Percentiles rank a stretch among this genome's conserved stretches.
Evolutionary conservation across 1,140 invertebrate species (phyloP).

Genomic region (Drosophila malerkotliana): DNA sequence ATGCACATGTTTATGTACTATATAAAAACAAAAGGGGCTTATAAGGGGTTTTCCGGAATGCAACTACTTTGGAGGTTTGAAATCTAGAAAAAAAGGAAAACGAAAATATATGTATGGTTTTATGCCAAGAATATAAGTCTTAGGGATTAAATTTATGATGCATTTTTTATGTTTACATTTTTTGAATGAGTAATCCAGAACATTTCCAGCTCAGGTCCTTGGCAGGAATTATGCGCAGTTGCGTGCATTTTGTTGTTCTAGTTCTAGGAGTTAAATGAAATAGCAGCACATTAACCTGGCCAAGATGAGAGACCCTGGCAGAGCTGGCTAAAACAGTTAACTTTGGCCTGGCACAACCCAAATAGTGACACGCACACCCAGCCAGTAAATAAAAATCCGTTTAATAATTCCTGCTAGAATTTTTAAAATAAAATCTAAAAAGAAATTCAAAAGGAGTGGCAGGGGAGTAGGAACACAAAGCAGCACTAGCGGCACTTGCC

Average conservation of each 20-base stretch:
- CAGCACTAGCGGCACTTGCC: constrained; percentile 27
- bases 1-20: constrained; percentile 18
- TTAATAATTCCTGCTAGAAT: constrained; percentile 47
- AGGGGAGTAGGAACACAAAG: constrained; percentile 8
- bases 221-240: constrained; percentile 38
- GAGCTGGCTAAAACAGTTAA: constrained; percentile 8
- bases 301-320: constrained; percentile 1
- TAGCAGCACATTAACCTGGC: constrained; percentile 49
- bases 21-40: not conserved
- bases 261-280: constrained; percentile 33
- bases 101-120: no score
- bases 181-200: not conserved
- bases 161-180: not conserved
- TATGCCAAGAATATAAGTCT: no score
- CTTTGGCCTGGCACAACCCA: constrained; percentile 15
- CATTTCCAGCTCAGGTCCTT: constrained; percentile 4
- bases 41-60: not conserved
- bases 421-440: constrained; percentile 21
- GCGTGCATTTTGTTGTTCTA: constrained; percentile 51
- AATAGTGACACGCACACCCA: constrained; percentile 50
- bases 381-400: constrained; percentile 50
- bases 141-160: not conserved
- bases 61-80: not conserved
- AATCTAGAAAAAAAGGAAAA: not conserved
- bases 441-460: constrained; percentile 1